Evolutionary conservation across 2,797 vertebrate species (phyloP), one percentile per base, ranked within the genome.

Genomic region (Malurus leucopterus): DNA sequence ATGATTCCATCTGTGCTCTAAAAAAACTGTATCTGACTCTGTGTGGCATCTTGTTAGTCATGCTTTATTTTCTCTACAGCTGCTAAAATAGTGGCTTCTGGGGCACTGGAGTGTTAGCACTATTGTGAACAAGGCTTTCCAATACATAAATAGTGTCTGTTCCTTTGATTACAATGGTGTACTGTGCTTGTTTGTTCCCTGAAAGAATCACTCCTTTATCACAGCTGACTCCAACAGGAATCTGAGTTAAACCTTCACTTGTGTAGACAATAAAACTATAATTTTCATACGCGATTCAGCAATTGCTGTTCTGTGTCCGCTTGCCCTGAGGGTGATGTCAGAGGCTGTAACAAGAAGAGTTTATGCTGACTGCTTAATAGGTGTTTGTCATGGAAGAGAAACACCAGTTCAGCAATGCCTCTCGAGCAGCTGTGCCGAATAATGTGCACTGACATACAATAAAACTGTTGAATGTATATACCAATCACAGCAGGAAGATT

Each of bases 71-170:
- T 95, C 86, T 87, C 93, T 91, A 93, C 96, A 96, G 97, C 96
- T 96, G 96, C 96, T 94, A 92, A 96, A 93, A 93, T 84, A 89
- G 95, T 83, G 90, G 95, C 92, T 96, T 94, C 82, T 94, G 96
- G 94, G 90, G 95, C 96, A 88, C 83, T 92, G 91, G 94, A 92
- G 91, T 96, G 93, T 96, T 95, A 96, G 95, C 95, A 93, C 96
- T 95, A 92, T 97, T 96, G 97, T 97, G 96, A 97, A 91, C 97
- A 81, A 95, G 95, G 95, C 95, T 97, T 97, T 97, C 96, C 96
- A 95, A 97, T 97, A 95, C 96, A 97, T 98, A 98, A 98, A 98
- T 97, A 97, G 97, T 95, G 97, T 97, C 98, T 98, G 97, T 98
- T 97, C 97, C 96, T 97, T 95, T 94, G 95, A 98, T 97, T 95